These are phyloP conservation scores for Malthinus seriepunctatus DNA, from an alignment of 2,888 invertebrate species.

Conservation along the genomic window DNA sequence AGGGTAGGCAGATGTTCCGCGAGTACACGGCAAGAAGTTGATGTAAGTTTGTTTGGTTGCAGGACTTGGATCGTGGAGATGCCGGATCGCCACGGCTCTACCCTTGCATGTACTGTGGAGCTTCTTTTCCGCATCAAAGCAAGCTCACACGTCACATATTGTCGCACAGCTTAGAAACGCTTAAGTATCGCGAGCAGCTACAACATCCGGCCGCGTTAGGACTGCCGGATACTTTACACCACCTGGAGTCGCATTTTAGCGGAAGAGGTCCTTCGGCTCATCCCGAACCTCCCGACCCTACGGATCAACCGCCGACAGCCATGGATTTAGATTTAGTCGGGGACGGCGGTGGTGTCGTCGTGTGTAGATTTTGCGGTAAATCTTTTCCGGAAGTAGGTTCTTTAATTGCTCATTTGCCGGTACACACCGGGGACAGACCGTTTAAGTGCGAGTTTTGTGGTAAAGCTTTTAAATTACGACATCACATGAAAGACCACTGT, in stretches of 20 bases:
- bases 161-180: conserved; percentile 84
- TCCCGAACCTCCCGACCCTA: conserved; percentile 56
- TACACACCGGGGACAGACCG: conserved; percentile 87
- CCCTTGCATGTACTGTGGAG: conserved; percentile 89
- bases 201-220: conserved; percentile 57
- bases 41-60: conserved; percentile 86
- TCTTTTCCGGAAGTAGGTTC: conserved; percentile 90
- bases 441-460: conserved; percentile 95
- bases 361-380: conserved; percentile 92
- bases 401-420: conserved; percentile 84
- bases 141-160: conserved; percentile 88
- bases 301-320: conserved; percentile 58
- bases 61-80: conserved; percentile 78
- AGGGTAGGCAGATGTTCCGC: conserved; percentile 35
- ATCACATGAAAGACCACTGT: conserved; percentile 95
- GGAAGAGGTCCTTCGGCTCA: conserved; percentile 50
- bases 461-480: conserved; percentile 88
- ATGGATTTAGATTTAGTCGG: conserved; percentile 65
- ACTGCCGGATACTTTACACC: conserved; percentile 50
- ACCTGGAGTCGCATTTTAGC: conserved; percentile 52
- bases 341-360: conserved; percentile 63
- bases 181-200: conserved; percentile 81
- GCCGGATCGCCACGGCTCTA: conserved; percentile 63
- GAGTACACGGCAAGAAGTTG: conserved; percentile 80
- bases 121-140: conserved; percentile 86